Evolutionary conservation across 1,140 invertebrate genomes (phyloP).

Genomic region (Protaetia brevitarsis): DNA sequence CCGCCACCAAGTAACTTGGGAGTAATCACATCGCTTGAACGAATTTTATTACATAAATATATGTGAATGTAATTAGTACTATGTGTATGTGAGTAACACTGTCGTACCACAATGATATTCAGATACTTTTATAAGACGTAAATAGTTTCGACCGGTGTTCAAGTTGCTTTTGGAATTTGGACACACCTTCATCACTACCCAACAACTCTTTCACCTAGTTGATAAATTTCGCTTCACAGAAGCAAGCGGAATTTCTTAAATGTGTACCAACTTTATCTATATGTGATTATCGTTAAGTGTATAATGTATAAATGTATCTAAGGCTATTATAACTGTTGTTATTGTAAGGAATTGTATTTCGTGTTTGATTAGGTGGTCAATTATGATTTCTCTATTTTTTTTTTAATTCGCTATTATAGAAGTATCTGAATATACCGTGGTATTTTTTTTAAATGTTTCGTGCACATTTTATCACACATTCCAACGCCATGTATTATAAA

Average conservation of each 20-base stretch:
- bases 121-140: background rate
- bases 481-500: background rate
- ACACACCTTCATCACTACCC: slow-evolving; percentile 10
- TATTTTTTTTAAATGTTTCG: slow-evolving; percentile 4
- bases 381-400: background rate
- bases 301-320: background rate
- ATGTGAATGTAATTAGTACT: background rate
- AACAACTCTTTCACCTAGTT: slow-evolving; percentile 6
- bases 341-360: background rate
- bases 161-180: background rate
- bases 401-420: background rate
- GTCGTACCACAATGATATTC: background rate
- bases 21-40: background rate
- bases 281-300: background rate
- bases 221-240: background rate
- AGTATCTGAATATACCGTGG: background rate
- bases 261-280: background rate
- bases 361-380: background rate
- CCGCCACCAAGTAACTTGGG: background rate
- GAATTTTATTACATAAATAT: background rate
- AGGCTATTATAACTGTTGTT: background rate
- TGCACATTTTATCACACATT: slow-evolving; percentile 13
- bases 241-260: background rate
- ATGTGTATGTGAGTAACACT: background rate
- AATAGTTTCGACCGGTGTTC: background rate